Conservation (phyloP, 2,113 vertebrate species). For the Xiphorhynchus elegans region DNA sequence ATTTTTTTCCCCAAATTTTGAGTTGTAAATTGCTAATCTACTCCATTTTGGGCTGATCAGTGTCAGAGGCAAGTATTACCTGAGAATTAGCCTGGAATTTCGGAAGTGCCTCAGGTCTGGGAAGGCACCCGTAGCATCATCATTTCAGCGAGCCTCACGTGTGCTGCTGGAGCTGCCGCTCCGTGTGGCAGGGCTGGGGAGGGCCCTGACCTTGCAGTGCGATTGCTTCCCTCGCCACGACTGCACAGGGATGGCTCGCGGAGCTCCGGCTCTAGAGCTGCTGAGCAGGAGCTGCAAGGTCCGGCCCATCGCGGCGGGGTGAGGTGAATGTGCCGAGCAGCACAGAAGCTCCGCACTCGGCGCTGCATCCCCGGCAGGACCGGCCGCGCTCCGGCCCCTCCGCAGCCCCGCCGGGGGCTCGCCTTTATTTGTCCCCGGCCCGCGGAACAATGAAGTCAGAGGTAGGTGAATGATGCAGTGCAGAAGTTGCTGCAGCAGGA, state of each 20-base stretch:
- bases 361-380: too few relatives aligned
- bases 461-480: conserved; percentile 79
- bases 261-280: background rate
- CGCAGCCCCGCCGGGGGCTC: too few relatives aligned
- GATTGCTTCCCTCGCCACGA: conserved; percentile 10
- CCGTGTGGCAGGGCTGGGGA: conserved; percentile 5
- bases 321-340: conserved; percentile 68
- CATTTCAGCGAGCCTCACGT: background rate
- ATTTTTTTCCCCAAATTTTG: background rate
- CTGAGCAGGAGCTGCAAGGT: conserved; percentile 50
- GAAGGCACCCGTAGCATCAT: background rate
- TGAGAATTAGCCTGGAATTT: background rate
- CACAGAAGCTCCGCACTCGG: too few relatives aligned
- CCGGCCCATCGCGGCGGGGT: conserved; percentile 59
- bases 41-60: background rate
- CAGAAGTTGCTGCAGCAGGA: conserved; percentile 70
- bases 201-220: conserved; percentile 77
- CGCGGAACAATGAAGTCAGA: conserved; percentile 68
- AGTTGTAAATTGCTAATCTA: background rate
- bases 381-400: too few relatives aligned
- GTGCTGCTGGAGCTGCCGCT: background rate
- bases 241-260: background rate
- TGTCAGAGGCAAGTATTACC: background rate
- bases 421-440: background rate
- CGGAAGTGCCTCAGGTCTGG: background rate